phyloP scores from a whole-genome alignment of 2,113 vertebrate genomes.

The Gila orcuttii region DNA sequence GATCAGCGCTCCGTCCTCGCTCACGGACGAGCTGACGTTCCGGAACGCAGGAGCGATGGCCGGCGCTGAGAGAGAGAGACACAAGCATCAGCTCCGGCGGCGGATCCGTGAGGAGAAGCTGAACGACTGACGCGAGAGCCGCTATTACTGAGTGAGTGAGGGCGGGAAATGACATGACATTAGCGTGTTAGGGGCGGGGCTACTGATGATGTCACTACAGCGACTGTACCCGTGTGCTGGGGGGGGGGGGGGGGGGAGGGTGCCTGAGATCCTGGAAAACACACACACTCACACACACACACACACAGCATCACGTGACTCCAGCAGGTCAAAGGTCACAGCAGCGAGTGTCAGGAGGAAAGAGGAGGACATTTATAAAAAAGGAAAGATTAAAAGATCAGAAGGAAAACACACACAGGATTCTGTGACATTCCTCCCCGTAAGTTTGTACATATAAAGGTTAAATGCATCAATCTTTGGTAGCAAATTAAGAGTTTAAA shows the following conservation, averaged over 20 bases:
- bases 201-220: constrained; percentile 59
- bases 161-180: neutral
- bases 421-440: no score
- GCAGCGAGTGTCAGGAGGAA: no score
- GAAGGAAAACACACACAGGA: constrained; percentile 12
- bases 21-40: constrained; percentile 83
- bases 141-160: neutral
- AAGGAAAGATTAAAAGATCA: neutral
- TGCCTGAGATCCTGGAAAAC: constrained; percentile 76
- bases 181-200: constrained; percentile 42
- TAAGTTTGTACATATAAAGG: no score
- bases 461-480: no score
- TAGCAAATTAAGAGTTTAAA: no score
- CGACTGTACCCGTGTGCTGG: constrained; percentile 78
- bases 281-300: constrained; percentile 68
- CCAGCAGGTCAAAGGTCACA: no score
- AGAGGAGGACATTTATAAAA: neutral
- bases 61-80: constrained; percentile 79
- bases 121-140: neutral
- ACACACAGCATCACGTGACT: constrained; percentile 37
- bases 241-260: constrained; percentile 64
- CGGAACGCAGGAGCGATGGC: constrained; percentile 82
- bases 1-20: constrained; percentile 87
- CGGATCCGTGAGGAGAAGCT: neutral
- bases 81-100: constrained; percentile 43